Conservation (phyloP, 2,797 vertebrate genomes). For the Rachycentron canadum region DNA sequence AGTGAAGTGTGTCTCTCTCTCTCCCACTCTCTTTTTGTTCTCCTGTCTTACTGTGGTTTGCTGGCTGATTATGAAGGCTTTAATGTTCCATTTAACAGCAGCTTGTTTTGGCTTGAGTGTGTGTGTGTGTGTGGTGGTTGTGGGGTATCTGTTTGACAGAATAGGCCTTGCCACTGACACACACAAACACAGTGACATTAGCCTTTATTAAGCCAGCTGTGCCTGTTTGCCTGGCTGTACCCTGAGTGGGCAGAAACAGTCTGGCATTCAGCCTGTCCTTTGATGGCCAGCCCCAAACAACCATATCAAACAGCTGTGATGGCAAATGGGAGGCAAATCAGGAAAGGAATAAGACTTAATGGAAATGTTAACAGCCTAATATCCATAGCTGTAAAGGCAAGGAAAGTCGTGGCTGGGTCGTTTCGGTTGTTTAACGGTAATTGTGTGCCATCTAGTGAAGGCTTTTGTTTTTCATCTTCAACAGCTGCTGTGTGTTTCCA, state of each 20-base stretch:
- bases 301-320: slow-evolving; percentile 50
- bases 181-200: slow-evolving; percentile 52
- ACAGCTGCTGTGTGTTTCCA: not conserved
- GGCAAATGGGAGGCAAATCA: slow-evolving; percentile 41
- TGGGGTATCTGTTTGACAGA: slow-evolving; percentile 39
- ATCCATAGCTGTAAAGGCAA: slow-evolving; percentile 30
- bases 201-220: slow-evolving; percentile 66
- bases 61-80: slow-evolving; percentile 70
- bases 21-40: slow-evolving; percentile 10
- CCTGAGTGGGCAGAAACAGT: slow-evolving; percentile 37
- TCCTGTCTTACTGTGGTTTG: slow-evolving; percentile 46
- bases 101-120: slow-evolving; percentile 44
- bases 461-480: not conserved
- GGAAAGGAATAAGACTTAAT: slow-evolving; percentile 28
- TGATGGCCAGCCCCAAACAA: slow-evolving; percentile 56
- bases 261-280: slow-evolving; percentile 64
- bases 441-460: slow-evolving; percentile 38
- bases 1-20: slow-evolving; percentile 31
- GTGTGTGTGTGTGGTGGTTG: not conserved
- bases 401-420: slow-evolving; percentile 18
- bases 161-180: slow-evolving; percentile 24
- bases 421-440: slow-evolving; percentile 6
- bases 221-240: slow-evolving; percentile 41
- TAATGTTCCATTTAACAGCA: slow-evolving; percentile 76
- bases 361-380: slow-evolving; percentile 50